Evolutionary conservation across 2,113 vertebrate genomes (phyloP).

Genomic region (Muntiacus reevesi): DNA sequence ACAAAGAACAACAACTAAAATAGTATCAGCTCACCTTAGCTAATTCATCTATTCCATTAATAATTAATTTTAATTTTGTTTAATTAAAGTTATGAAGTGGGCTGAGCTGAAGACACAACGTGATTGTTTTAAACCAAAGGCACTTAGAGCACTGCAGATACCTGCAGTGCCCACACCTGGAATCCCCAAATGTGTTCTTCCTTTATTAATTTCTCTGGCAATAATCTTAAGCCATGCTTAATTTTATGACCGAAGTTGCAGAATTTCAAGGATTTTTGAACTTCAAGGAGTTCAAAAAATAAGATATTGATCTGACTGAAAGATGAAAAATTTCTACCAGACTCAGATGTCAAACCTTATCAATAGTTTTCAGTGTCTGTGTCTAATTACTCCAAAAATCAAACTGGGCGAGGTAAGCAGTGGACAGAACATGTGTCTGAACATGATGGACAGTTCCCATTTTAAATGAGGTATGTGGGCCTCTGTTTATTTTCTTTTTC

Average conservation of each 20-base stretch:
- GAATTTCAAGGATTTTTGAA: neutral
- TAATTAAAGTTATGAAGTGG: constrained; percentile 68
- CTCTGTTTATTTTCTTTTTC: neutral
- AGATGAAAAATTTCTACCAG: neutral
- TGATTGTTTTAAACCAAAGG: constrained; percentile 23
- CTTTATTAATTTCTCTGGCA: constrained; percentile 4
- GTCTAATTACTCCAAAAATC: neutral
- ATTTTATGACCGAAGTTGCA: neutral
- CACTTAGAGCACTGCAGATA: neutral
- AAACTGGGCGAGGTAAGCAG: neutral
- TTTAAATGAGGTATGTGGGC: neutral
- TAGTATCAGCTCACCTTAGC: constrained; percentile 51
- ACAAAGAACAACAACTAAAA: constrained; percentile 32
- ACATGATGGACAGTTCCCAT: neutral
- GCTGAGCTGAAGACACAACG: constrained; percentile 33
- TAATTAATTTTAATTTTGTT: constrained; percentile 75
- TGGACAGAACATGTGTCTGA: neutral
- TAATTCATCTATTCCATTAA: constrained; percentile 69
- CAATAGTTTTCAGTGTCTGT: neutral
- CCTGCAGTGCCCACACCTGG: neutral
- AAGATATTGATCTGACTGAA: constrained; percentile 11
- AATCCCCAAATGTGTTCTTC: neutral
- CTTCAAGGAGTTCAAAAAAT: neutral
- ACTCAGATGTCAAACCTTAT: neutral
- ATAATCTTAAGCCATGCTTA: neutral